A percentile compares a stretch with the other conserved stretches of the same genome.
These are phyloP conservation scores for Aythya fuligula DNA, from an alignment of 2,797 vertebrate genomes.

Conservation along the genomic window DNA sequence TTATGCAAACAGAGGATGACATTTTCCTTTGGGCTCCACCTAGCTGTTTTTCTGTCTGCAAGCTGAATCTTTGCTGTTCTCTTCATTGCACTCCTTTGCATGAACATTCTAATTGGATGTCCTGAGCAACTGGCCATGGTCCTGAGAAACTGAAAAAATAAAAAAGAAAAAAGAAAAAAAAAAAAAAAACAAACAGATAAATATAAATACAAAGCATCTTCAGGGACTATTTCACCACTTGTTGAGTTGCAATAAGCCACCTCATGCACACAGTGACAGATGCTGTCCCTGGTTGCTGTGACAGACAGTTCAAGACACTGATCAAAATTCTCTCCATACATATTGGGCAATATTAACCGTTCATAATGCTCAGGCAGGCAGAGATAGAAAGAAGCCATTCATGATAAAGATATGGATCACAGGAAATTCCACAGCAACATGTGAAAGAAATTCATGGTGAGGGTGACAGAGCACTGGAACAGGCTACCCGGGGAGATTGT, in stretches of 20 bases:
- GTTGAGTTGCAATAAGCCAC: background rate
- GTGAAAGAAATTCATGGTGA: too few relatives aligned
- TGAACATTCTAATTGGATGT: background rate
- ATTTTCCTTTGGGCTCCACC: background rate
- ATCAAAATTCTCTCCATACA: background rate
- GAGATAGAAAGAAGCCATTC: background rate
- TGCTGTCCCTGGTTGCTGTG: background rate
- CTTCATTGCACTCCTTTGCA: background rate
- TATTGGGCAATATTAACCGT: background rate
- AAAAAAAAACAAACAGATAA: background rate
- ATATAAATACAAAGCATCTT: background rate
- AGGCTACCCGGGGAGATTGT: too few relatives aligned
- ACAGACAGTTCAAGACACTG: background rate
- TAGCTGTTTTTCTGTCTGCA: background rate
- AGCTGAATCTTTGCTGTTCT: background rate
- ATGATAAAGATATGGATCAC: background rate
- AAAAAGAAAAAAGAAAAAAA: too few relatives aligned
- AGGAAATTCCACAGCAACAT: too few relatives aligned
- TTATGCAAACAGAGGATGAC: background rate
- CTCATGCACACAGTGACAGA: background rate
- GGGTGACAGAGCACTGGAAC: too few relatives aligned
- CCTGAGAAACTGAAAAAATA: background rate
- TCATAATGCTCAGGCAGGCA: background rate
- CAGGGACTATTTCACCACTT: background rate
- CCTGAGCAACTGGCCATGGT: background rate